Percentiles rank a stretch among this genome's conserved stretches.
Evolutionary conservation across 2,113 vertebrate genomes (phyloP).

Genomic region (Etia nguti): DNA sequence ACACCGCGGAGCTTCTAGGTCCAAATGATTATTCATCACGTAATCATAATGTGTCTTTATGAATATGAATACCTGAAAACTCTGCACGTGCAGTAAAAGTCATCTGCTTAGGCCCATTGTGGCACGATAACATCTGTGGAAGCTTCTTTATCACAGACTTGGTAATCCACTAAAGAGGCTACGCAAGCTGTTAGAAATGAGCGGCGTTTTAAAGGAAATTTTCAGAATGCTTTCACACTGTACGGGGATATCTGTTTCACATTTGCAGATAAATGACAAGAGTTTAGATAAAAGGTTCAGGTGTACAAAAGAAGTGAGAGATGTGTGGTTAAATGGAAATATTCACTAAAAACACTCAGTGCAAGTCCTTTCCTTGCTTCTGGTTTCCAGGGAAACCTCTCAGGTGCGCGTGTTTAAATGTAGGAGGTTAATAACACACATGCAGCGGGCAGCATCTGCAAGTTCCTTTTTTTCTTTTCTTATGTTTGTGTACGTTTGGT

Average conservation of each 20-base stretch:
- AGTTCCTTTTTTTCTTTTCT: background rate
- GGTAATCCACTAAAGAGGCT: conserved; percentile 1
- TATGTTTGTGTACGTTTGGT: background rate
- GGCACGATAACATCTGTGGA: conserved; percentile 12
- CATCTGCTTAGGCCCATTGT: background rate
- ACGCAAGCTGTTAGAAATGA: background rate
- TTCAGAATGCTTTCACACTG: background rate
- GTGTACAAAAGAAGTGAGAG: background rate
- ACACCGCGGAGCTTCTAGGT: background rate
- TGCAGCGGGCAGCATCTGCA: conserved; percentile 3
- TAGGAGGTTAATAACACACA: background rate
- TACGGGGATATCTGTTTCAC: background rate
- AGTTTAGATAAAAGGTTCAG: background rate
- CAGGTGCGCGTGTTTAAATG: background rate
- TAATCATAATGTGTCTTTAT: conserved; percentile 20
- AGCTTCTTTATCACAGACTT: background rate
- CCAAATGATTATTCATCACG: conserved; percentile 31
- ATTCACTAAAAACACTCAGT: conserved; percentile 7
- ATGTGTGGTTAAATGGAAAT: background rate
- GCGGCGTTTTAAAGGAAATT: background rate
- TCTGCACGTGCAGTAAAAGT: background rate
- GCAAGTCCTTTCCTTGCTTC: conserved; percentile 8
- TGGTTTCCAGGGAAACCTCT: conserved; percentile 61
- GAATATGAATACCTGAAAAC: conserved; percentile 27
- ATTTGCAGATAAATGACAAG: background rate